A percentile compares a stretch with the other conserved stretches of the same genome.
phyloP scores from a whole-genome alignment of 2,113 vertebrate genomes.

The Pachypanchax playfairii region DNA sequence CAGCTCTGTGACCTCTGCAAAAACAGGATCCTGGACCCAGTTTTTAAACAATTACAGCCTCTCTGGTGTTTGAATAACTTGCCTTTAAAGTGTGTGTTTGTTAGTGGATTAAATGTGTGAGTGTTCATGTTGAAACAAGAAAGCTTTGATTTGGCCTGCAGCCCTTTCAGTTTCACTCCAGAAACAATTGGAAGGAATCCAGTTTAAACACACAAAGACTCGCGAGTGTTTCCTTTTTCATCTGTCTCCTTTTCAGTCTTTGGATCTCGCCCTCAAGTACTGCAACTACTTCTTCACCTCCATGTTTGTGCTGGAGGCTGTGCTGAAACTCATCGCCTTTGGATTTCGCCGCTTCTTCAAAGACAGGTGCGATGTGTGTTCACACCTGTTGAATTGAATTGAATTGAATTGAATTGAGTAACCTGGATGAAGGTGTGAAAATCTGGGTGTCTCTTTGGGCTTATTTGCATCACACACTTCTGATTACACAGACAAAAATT shows the following conservation, averaged over 20 bases:
- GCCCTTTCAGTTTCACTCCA: conserved; percentile 37
- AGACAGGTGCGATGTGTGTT: conserved; percentile 84
- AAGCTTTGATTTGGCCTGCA: conserved; percentile 27
- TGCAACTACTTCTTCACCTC: conserved; percentile 99
- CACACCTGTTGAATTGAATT: background rate
- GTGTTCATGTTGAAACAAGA: conserved; percentile 20
- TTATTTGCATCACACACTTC: conserved; percentile 4
- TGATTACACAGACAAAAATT: too few relatives aligned
- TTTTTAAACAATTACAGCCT: conserved; percentile 7
- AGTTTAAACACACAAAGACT: conserved; percentile 6
- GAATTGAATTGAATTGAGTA: background rate
- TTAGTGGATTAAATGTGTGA: conserved; percentile 2
- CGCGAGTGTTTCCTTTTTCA: background rate
- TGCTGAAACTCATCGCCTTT: conserved; percentile 94
- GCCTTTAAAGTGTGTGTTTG: conserved; percentile 10
- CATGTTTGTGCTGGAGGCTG: conserved; percentile 94
- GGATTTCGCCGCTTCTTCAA: conserved; percentile 97
- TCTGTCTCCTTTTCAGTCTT: conserved; percentile 79
- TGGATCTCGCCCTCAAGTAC: conserved; percentile 96
- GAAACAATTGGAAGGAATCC: conserved; percentile 44
- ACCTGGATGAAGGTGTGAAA: conserved; percentile 1
- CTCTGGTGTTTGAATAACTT: conserved; percentile 17
- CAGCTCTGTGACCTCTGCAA: conserved; percentile 8
- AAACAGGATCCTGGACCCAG: background rate
- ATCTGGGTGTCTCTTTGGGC: conserved; percentile 4